A percentile compares a stretch with the other conserved stretches of the same genome.
phyloP scores from a whole-genome alignment of 2,888 invertebrate species.

The Ophioninae sp. region DNA sequence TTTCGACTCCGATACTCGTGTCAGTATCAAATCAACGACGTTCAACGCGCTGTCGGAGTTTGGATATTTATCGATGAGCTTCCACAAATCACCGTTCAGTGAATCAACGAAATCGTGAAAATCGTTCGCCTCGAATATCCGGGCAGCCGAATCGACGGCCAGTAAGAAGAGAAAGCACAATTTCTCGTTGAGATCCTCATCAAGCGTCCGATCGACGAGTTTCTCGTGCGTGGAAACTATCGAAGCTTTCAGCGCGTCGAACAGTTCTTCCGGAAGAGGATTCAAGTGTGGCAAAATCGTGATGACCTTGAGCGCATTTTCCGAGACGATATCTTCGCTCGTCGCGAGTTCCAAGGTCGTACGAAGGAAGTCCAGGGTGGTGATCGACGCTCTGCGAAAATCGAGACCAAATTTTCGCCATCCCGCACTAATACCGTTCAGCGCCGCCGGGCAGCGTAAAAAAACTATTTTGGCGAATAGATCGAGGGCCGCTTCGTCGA shows the following conservation, averaged over 20 bases:
- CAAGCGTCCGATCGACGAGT: constrained; percentile 55
- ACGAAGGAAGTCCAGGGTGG: constrained; percentile 66
- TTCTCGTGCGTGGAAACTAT: constrained; percentile 66
- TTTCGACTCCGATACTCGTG: constrained; percentile 67
- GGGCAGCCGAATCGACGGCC: constrained; percentile 84
- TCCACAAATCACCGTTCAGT: constrained; percentile 65
- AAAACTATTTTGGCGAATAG: constrained; percentile 86
- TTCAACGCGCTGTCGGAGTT: constrained; percentile 71
- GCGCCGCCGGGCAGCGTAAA: constrained; percentile 85
- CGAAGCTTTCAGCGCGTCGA: constrained; percentile 65
- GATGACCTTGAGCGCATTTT: constrained; percentile 70
- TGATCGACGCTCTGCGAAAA: constrained; percentile 74
- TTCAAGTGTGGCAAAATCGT: constrained; percentile 75
- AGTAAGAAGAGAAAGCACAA: constrained; percentile 82
- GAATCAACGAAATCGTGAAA: constrained; percentile 80
- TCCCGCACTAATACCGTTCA: constrained; percentile 84
- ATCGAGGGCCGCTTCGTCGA: constrained; percentile 83
- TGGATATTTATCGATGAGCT: constrained; percentile 67
- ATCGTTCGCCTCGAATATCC: constrained; percentile 82
- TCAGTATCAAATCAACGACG: constrained; percentile 72
- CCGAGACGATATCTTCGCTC: constrained; percentile 66
- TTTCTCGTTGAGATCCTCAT: constrained; percentile 58
- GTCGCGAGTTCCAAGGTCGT: constrained; percentile 67
- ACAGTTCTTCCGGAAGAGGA: constrained; percentile 66
- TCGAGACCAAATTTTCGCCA: constrained; percentile 87